Conservation (phyloP, 2,797 vertebrate species). For the Graptemys geographica region DNA sequence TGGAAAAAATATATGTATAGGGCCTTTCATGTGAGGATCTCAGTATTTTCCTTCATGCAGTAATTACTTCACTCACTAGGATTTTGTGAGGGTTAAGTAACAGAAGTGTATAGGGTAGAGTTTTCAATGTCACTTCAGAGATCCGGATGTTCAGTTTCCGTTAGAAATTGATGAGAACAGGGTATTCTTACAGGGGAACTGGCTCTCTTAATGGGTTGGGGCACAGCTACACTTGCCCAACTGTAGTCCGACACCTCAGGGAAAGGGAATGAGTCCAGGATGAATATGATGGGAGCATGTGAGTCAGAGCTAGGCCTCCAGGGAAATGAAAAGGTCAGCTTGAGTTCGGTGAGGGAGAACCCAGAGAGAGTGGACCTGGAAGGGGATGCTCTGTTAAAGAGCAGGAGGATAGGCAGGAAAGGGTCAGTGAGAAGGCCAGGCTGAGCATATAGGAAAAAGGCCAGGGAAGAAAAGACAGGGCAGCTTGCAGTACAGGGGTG, state of each 20-base stretch:
- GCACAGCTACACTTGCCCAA: not conserved
- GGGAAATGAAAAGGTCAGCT: not conserved
- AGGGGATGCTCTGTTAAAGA: not conserved
- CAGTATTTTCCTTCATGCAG: not conserved
- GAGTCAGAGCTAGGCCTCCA: not conserved
- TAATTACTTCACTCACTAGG: not conserved
- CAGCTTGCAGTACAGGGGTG: not conserved
- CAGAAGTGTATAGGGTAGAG: accelerated
- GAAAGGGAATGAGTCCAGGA: not conserved
- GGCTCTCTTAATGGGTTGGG: not conserved
- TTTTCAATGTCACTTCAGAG: not conserved
- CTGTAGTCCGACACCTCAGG: not conserved
- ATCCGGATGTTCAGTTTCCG: not conserved
- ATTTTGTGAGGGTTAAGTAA: not conserved
- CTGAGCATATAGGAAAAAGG: not conserved
- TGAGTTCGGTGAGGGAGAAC: not conserved
- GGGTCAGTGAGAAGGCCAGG: no score
- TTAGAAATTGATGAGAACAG: not conserved
- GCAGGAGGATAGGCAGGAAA: not conserved
- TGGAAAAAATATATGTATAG: not conserved
- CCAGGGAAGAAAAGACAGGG: not conserved
- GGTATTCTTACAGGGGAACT: not conserved
- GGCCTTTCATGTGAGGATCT: not conserved
- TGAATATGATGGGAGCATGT: not conserved
- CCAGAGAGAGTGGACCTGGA: not conserved